Conservation (phyloP, 2,113 vertebrate species). For the Colinus virginianus region DNA sequence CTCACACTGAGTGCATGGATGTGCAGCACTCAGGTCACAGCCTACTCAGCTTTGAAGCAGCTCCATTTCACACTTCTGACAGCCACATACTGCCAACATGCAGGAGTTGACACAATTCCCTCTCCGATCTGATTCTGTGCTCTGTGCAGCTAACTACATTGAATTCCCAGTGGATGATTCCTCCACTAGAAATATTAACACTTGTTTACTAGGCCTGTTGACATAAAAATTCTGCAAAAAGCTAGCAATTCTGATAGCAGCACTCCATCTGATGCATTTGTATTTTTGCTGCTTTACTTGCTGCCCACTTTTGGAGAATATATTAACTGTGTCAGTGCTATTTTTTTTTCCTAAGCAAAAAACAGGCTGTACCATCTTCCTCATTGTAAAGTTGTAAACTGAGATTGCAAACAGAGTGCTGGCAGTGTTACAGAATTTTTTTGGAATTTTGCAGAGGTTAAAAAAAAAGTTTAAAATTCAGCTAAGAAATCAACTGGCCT, state of each 20-base stretch:
- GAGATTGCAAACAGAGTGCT: not conserved
- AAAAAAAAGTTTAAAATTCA: slow-evolving; percentile 12
- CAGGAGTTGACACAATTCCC: slow-evolving; percentile 73
- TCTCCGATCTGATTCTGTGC: slow-evolving; percentile 58
- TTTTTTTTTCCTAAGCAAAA: not conserved
- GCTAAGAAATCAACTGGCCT: slow-evolving; percentile 2
- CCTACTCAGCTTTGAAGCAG: slow-evolving; percentile 79
- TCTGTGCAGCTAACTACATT: slow-evolving; percentile 64
- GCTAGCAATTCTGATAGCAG: slow-evolving; percentile 47
- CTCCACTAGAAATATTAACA: slow-evolving; percentile 80
- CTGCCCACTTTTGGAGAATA: not conserved
- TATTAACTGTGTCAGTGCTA: not conserved
- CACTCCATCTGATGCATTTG: slow-evolving; percentile 3
- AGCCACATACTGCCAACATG: slow-evolving; percentile 71
- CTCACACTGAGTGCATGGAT: slow-evolving; percentile 72
- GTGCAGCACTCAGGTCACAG: slow-evolving; percentile 79
- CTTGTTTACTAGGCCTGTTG: slow-evolving; percentile 80
- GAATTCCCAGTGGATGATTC: slow-evolving; percentile 69
- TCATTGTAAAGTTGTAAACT: not conserved
- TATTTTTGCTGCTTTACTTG: not conserved
- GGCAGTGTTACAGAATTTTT: not conserved
- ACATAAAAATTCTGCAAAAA: slow-evolving; percentile 77
- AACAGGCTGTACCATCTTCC: not conserved
- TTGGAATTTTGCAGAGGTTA: not conserved
- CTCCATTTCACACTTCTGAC: slow-evolving; percentile 77